Conservation (phyloP, 2,797 vertebrate species). For the Iguana delicatissima region DNA sequence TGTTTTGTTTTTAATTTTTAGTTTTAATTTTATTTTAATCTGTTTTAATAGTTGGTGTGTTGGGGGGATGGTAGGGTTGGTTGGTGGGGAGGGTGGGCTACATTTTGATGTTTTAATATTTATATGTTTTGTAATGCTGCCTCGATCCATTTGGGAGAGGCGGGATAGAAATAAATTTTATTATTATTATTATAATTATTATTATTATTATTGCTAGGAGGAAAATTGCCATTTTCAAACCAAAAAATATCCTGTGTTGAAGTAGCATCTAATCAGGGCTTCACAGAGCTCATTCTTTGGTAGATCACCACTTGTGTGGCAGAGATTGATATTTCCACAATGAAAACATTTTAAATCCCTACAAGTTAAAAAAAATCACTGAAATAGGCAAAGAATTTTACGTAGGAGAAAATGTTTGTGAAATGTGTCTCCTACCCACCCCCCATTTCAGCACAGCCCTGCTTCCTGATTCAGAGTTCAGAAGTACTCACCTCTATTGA, state of each 20-base stretch:
- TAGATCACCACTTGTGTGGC: too few relatives aligned
- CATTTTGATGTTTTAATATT: too few relatives aligned
- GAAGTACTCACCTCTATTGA: constrained; percentile 47
- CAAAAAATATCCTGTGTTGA: too few relatives aligned
- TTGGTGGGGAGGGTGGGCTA: too few relatives aligned
- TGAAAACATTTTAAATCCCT: not conserved
- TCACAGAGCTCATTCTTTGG: not conserved
- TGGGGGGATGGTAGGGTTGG: too few relatives aligned
- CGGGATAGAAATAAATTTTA: too few relatives aligned
- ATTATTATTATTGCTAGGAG: constrained; percentile 3
- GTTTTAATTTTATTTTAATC: too few relatives aligned
- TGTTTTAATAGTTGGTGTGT: too few relatives aligned
- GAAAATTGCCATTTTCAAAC: not conserved
- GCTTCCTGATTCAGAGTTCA: not conserved
- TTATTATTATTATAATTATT: too few relatives aligned
- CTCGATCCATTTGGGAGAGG: too few relatives aligned
- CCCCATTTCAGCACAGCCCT: not conserved
- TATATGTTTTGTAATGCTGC: too few relatives aligned
- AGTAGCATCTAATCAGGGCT: not conserved
- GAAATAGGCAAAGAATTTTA: not conserved
- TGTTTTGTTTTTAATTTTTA: too few relatives aligned
- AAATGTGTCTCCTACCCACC: not conserved
- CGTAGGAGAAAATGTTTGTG: not conserved
- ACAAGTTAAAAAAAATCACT: not conserved
- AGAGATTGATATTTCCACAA: not conserved